Conservation (phyloP, 2,113 vertebrate species). For the Glaucidium brasilianum region DNA sequence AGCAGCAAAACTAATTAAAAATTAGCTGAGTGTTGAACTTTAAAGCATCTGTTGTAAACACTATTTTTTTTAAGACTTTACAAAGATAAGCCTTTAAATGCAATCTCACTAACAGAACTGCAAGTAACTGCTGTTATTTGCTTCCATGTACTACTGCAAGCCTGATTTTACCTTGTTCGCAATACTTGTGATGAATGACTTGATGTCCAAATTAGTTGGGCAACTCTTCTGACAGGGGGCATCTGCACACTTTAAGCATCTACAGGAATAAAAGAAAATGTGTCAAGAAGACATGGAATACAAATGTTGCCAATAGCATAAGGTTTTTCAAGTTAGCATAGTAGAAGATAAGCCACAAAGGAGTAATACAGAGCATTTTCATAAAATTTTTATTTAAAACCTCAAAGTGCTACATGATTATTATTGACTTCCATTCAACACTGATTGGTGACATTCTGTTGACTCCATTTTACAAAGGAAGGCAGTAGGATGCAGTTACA, state of each 20-base stretch:
- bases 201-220: conserved; percentile 87
- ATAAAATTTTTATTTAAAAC: neutral
- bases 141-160: neutral
- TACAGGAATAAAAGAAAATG: conserved; percentile 54
- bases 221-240: conserved; percentile 91
- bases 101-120: neutral
- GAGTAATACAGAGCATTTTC: neutral
- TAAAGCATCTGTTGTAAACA: neutral
- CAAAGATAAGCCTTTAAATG: neutral
- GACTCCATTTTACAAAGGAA: neutral
- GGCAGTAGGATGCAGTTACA: neutral
- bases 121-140: neutral
- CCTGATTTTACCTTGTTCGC: conserved; percentile 81
- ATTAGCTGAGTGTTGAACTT: conserved; percentile 3
- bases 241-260: conserved; percentile 87
- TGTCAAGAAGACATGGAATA: conserved; percentile 9
- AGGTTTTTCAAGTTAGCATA: neutral
- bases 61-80: neutral
- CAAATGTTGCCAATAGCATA: neutral
- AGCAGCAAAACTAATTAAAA: neutral
- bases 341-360: neutral
- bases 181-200: conserved; percentile 87
- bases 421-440: neutral
- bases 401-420: neutral
- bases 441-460: neutral